Evolutionary conservation across 2,888 invertebrate genomes (phyloP), one percentile per base, ranked within the genome.

Genomic region (Catocala sponsa): DNA sequence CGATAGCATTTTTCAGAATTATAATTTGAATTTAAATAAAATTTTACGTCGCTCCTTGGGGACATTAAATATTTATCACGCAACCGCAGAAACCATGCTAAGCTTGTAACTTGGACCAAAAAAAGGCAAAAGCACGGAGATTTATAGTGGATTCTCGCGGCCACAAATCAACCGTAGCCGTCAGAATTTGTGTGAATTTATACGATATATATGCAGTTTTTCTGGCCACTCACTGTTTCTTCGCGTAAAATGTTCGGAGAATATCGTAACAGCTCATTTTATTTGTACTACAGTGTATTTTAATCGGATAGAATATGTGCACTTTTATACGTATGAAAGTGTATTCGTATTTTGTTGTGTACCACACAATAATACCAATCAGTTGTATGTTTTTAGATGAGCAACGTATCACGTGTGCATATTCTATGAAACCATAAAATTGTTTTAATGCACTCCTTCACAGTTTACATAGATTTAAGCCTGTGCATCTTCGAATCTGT

Each of bases 151-250:
- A 83, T 87, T 88, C 86, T 74, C 80, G 76, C 76, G 70, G 83
- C 88, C 80, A 91, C 91, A 91, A 91, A 91, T 91, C 91, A 91
- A 90, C 84, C 70, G 78, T 76, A 73, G 80, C 84, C 85, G 89
- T 89, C 90, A 78, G 86, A 88, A 87, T 86, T 88, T 84, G 86
- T 85, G 85, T 85, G 88, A 89, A 88, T 85, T 75, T 78, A 76
- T 76, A 78, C 78, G 76, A 68, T 74, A 76, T 78, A 76, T 77
- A 73, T 76, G 79, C 77, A 77, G 65, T 78, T 77, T 78, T 77
- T 78, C 79, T 82, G 76, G 79, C 76, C 70, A 66, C 65, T 69
- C 72, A 78, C 75, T 81, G 79, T 81, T 80, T 80, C 79, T 80
- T 79, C 74, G 74, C 78, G 78, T 79, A 79, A 79, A 81, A 82